Evolutionary conservation across 2,113 vertebrate genomes (phyloP).

Genomic region (Halichoeres trimaculatus): DNA sequence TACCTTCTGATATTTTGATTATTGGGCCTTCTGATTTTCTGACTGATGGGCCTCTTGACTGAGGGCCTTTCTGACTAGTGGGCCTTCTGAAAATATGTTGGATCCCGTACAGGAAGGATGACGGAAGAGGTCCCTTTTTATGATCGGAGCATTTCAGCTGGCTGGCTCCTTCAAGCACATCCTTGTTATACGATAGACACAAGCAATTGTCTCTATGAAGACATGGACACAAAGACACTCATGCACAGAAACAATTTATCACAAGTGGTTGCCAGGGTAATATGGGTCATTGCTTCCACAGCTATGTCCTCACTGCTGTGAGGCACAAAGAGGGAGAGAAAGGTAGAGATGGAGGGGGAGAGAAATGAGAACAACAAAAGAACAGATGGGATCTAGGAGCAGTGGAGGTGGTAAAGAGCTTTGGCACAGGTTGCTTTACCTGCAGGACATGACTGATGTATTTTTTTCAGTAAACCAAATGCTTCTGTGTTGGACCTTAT

Average conservation of each 20-base stretch:
- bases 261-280: constrained; percentile 55
- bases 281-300: constrained; percentile 58
- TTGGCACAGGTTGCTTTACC: constrained; percentile 35
- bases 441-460: constrained; percentile 22
- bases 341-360: background rate
- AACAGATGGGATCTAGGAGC: constrained; percentile 57
- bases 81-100: no score
- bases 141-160: background rate
- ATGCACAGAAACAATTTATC: constrained; percentile 39
- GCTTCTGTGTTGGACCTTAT: background rate
- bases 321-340: background rate
- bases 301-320: constrained; percentile 38
- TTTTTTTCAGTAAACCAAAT: background rate
- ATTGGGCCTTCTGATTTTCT: no score
- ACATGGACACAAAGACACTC: constrained; percentile 6
- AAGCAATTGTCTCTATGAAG: constrained; percentile 10
- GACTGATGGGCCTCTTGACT: no score
- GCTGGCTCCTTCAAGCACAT: background rate
- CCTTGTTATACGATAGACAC: background rate
- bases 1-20: no score
- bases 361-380: constrained; percentile 35
- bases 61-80: no score
- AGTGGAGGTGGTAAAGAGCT: constrained; percentile 37
- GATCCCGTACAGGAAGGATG: no score
- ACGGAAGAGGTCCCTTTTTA: constrained; percentile 1